Conservation (phyloP, 2,888 invertebrate species). For the Leptinotarsa haldemani region DNA sequence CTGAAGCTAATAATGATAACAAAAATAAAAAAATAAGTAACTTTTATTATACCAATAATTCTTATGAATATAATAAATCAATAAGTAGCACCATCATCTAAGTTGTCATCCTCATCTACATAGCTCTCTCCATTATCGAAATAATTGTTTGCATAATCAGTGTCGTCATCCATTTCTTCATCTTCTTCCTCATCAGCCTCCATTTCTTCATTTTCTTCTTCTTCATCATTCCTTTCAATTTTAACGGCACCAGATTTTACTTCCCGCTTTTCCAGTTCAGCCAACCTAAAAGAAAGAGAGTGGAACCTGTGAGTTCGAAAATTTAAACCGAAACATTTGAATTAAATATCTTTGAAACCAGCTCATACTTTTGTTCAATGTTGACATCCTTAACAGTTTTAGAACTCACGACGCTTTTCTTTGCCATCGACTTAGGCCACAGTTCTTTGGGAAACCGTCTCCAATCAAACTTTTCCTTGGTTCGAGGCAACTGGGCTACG, state of each 20-base stretch:
- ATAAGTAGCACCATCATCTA: constrained; percentile 86
- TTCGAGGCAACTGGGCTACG: constrained; percentile 66
- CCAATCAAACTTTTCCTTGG: constrained; percentile 70
- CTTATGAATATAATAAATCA: constrained; percentile 59
- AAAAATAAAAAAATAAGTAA: background rate
- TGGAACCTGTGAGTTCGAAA: background rate
- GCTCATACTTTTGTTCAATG: constrained; percentile 46
- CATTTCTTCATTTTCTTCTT: constrained; percentile 67
- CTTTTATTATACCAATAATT: background rate
- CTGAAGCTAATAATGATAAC: background rate
- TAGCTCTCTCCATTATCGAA: constrained; percentile 90
- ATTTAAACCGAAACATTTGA: too few relatives aligned
- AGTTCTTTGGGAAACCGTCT: constrained; percentile 74
- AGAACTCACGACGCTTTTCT: constrained; percentile 54
- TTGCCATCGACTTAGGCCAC: constrained; percentile 67
- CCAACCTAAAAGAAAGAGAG: constrained; percentile 49
- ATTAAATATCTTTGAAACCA: background rate
- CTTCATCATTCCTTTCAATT: constrained; percentile 67
- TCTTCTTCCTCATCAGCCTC: constrained; percentile 77
- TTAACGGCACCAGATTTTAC: constrained; percentile 66
- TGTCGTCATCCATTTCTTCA: constrained; percentile 89
- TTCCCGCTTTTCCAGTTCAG: constrained; percentile 74
- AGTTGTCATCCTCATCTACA: constrained; percentile 87
- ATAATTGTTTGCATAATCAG: constrained; percentile 88
- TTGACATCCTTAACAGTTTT: constrained; percentile 46